Conservation (phyloP, 2,888 invertebrate genomes). For the Lutraria lutraria region DNA sequence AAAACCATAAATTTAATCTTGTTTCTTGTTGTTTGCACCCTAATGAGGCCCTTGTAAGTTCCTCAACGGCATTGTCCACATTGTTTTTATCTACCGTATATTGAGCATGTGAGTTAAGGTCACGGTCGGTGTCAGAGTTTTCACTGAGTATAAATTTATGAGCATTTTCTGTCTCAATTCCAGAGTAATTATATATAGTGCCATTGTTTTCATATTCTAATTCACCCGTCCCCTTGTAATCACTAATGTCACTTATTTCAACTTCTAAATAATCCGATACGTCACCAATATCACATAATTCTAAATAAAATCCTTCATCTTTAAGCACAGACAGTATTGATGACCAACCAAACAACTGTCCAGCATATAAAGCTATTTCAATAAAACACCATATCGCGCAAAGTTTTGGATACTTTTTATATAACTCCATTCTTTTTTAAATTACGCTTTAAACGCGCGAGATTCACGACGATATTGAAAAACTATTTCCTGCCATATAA, state of each 20-base stretch:
- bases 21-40: slow-evolving; percentile 67
- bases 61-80: background rate
- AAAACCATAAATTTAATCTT: slow-evolving; percentile 71
- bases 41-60: background rate
- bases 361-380: slow-evolving; percentile 76
- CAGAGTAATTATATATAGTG: background rate
- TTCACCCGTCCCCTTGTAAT: background rate
- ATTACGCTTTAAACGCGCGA: too few relatives aligned
- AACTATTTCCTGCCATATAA: too few relatives aligned
- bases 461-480: too few relatives aligned
- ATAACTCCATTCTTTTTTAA: slow-evolving; percentile 47
- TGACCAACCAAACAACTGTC: slow-evolving; percentile 78
- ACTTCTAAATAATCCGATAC: too few relatives aligned
- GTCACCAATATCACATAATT: slow-evolving; percentile 60
- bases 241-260: background rate
- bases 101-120: background rate
- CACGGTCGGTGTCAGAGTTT: background rate
- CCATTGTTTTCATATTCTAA: background rate
- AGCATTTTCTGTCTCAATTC: background rate
- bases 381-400: slow-evolving; percentile 75
- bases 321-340: slow-evolving; percentile 77
- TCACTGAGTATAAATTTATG: background rate
- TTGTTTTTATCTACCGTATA: background rate
- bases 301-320: slow-evolving; percentile 75
- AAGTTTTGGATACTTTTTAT: slow-evolving; percentile 57